A percentile compares a stretch with the other conserved stretches of the same genome.
Evolutionary conservation across 2,797 vertebrate genomes (phyloP).

Genomic region (Sebastes oblongus): DNA sequence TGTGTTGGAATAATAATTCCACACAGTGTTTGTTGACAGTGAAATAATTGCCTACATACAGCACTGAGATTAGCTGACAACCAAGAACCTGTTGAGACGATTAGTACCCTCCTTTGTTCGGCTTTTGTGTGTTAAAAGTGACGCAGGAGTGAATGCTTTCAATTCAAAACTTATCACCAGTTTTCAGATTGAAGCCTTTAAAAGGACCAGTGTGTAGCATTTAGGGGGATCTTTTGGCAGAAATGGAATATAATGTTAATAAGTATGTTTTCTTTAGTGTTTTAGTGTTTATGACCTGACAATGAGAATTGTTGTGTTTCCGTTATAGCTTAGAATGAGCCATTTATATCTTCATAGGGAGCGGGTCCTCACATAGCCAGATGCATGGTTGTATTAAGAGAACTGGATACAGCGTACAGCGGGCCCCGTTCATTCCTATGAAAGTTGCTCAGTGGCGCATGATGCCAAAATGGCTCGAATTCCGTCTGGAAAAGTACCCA

Average conservation of each 20-base stretch:
- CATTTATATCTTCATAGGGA: no score
- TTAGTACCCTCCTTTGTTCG: slow-evolving; percentile 44
- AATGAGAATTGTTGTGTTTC: not conserved
- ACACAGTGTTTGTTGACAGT: slow-evolving; percentile 62
- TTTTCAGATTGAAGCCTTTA: not conserved
- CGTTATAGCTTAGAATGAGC: not conserved
- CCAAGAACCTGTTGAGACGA: slow-evolving; percentile 52
- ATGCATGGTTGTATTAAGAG: no score
- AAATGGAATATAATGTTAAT: not conserved
- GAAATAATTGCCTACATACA: slow-evolving; percentile 64
- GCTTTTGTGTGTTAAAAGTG: not conserved
- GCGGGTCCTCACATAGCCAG: no score
- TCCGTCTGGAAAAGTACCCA: no score
- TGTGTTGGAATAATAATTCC: slow-evolving; percentile 50
- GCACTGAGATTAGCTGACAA: slow-evolving; percentile 55
- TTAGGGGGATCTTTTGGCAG: not conserved
- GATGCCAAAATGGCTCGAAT: no score
- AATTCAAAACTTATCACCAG: not conserved
- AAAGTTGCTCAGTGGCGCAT: no score
- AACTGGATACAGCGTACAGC: no score
- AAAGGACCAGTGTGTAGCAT: not conserved
- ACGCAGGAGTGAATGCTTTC: not conserved
- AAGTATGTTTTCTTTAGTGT: not conserved
- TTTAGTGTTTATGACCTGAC: not conserved
- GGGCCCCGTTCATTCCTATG: no score